These are phyloP conservation scores for Metalampra italica DNA, from an alignment of 2,888 invertebrate species.

Conservation along the genomic window DNA sequence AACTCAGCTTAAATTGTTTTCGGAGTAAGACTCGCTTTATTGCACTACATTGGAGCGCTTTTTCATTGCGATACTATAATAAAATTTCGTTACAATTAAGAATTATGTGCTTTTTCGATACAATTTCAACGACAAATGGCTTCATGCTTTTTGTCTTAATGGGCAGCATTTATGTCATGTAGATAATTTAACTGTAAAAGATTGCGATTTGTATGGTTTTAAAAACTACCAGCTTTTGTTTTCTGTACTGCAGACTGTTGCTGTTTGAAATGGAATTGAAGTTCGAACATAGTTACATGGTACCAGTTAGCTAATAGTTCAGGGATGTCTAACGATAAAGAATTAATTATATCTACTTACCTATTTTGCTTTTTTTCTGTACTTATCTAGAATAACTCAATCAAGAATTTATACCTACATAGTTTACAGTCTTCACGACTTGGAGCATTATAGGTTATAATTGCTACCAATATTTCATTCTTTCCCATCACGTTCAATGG, in stretches of 20 bases:
- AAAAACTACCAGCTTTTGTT: background rate
- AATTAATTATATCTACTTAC: no score
- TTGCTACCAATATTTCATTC: constrained; percentile 11
- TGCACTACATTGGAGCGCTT: constrained; percentile 58
- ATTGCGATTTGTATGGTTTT: constrained; percentile 11
- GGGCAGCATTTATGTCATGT: constrained; percentile 37
- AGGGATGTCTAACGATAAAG: no score
- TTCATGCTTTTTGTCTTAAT: constrained; percentile 46
- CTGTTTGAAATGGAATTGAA: no score
- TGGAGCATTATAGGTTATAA: background rate
- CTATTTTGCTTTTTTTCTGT: no score
- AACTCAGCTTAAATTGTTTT: constrained; percentile 74
- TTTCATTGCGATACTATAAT: constrained; percentile 51
- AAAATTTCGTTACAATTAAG: constrained; percentile 50
- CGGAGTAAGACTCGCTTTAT: constrained; percentile 55
- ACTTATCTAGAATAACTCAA: background rate
- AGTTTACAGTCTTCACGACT: background rate
- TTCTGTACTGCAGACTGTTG: no score
- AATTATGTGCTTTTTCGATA: constrained; percentile 44
- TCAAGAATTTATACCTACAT: background rate
- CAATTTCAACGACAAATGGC: constrained; percentile 33
- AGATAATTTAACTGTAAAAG: constrained; percentile 40
- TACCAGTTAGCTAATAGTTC: no score
- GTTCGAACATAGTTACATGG: no score
- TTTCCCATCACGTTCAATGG: constrained; percentile 33